Conservation (phyloP, 1,140 invertebrate species). For the Reticulitermes speratus region DNA sequence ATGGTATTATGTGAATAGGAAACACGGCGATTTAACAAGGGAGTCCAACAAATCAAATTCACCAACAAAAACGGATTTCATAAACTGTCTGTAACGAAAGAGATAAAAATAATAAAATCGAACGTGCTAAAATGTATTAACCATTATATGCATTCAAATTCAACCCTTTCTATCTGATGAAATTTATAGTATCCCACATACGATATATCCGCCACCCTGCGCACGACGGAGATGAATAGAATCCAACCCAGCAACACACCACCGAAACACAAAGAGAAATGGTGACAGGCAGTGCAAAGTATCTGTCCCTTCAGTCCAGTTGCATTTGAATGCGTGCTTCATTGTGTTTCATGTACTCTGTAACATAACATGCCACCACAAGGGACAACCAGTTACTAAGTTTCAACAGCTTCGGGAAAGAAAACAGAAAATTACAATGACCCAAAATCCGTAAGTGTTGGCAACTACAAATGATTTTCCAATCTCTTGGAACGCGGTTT, state of each 20-base stretch:
- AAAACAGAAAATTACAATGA: too few species aligned
- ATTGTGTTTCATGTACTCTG: too few species aligned
- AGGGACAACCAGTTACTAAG: too few species aligned
- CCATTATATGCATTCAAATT: slow-evolving; percentile 7
- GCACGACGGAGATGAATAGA: background rate
- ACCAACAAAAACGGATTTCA: slow-evolving; percentile 1
- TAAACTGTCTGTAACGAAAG: slow-evolving; percentile 5
- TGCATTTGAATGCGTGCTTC: too few species aligned
- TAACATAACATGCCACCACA: too few species aligned
- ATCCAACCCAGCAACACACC: background rate
- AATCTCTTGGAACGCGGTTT: too few species aligned
- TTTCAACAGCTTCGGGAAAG: too few species aligned
- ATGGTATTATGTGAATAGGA: background rate
- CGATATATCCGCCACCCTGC: background rate
- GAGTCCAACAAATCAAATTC: slow-evolving; percentile 12
- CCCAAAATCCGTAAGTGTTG: too few species aligned
- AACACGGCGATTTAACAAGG: background rate
- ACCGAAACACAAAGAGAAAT: background rate
- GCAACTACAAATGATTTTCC: too few species aligned
- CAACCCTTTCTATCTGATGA: background rate
- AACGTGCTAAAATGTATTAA: background rate
- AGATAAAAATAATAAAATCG: slow-evolving; percentile 10
- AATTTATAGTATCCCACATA: background rate
- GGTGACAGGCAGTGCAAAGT: background rate
- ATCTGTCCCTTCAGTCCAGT: background rate